Evolutionary conservation across 2,888 invertebrate genomes (phyloP).

Genomic region (Ametastegia equiseti): DNA sequence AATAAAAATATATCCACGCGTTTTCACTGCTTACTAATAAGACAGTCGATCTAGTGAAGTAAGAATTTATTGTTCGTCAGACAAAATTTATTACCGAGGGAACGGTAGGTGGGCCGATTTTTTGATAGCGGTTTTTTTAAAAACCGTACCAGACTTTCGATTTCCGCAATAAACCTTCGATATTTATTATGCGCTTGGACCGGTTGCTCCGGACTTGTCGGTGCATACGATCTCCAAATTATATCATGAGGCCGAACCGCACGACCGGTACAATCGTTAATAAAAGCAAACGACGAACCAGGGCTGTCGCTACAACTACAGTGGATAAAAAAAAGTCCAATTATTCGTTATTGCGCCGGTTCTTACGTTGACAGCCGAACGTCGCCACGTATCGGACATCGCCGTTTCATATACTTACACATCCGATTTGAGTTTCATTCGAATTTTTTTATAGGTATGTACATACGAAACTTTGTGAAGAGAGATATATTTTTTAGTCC

Average conservation of each 20-base stretch:
- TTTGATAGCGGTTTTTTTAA: neutral
- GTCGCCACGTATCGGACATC: neutral
- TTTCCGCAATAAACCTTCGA: conserved; percentile 42
- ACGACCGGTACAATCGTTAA: conserved; percentile 31
- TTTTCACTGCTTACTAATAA: conserved; percentile 34
- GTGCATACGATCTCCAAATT: conserved; percentile 36
- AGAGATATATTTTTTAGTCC: too few species aligned
- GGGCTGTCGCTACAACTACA: neutral
- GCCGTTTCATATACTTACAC: neutral
- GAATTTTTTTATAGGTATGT: neutral
- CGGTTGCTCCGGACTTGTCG: conserved; percentile 33
- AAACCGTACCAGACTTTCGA: conserved; percentile 39
- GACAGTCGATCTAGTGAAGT: conserved; percentile 10
- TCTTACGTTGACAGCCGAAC: conserved; percentile 15
- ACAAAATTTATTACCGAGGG: conserved; percentile 10
- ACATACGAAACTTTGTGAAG: neutral
- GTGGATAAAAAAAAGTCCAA: neutral
- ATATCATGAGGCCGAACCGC: conserved; percentile 13
- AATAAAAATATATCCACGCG: neutral
- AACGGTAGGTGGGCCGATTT: conserved; percentile 15
- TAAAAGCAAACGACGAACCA: neutral
- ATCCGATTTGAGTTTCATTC: conserved; percentile 4
- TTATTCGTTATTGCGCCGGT: conserved; percentile 17
- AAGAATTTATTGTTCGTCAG: conserved; percentile 32
- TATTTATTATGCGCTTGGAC: conserved; percentile 37